These are phyloP conservation scores for crab-eating macaque (Macaca fascicularis) DNA, from an alignment of 2,113 vertebrate genomes.

Conservation along the genomic window DNA sequence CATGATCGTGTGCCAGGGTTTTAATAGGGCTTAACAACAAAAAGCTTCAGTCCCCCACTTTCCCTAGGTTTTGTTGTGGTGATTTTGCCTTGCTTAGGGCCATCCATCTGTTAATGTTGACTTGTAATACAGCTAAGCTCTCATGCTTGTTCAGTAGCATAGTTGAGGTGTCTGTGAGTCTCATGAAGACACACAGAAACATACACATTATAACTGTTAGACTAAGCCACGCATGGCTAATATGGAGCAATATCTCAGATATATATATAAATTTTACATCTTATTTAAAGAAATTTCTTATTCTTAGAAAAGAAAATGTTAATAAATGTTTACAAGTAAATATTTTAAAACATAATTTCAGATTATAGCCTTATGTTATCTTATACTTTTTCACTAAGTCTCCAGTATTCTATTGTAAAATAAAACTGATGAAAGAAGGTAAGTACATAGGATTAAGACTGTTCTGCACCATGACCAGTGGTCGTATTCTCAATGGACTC, in stretches of 20 bases:
- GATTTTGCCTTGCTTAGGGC: conserved; percentile 85
- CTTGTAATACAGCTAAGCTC: conserved; percentile 61
- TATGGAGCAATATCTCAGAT: neutral
- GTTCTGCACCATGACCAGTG: conserved; percentile 79
- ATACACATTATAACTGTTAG: neutral
- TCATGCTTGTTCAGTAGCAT: neutral
- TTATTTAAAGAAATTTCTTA: neutral
- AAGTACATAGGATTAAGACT: conserved; percentile 75
- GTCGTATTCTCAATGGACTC: conserved; percentile 82
- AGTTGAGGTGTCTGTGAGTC: neutral
- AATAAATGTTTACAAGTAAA: conserved; percentile 37
- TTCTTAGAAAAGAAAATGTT: conserved; percentile 1
- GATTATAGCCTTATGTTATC: conserved; percentile 56
- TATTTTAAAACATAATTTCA: neutral
- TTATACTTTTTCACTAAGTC: conserved; percentile 22
- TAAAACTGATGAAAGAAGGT: conserved; percentile 55
- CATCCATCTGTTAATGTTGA: conserved; percentile 86
- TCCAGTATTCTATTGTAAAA: conserved; percentile 55
- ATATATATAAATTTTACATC: neutral
- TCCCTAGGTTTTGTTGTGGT: conserved; percentile 77
- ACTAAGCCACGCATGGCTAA: conserved; percentile 36
- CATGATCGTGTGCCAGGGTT: conserved; percentile 75
- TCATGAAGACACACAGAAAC: conserved; percentile 6
- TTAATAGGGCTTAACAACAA: conserved; percentile 84
- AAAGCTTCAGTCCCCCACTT: conserved; percentile 81